Percentiles rank a stretch among this genome's conserved stretches.
Evolutionary conservation across 2,797 vertebrate species (phyloP).

Genomic region (Sebastes goodei): DNA sequence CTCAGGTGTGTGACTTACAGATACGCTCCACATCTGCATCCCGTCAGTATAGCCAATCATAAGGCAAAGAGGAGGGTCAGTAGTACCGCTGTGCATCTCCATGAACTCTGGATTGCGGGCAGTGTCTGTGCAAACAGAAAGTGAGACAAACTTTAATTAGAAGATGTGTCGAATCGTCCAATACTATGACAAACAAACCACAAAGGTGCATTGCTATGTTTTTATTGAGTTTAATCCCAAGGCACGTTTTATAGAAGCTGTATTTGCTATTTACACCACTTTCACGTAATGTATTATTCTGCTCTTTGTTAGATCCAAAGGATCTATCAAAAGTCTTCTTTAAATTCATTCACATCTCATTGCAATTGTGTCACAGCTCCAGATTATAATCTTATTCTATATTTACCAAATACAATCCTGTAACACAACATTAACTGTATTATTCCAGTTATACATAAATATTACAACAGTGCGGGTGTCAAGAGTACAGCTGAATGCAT

Average conservation of each 20-base stretch:
- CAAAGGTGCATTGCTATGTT: background rate
- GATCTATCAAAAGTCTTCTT: background rate
- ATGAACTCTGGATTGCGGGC: constrained; percentile 93
- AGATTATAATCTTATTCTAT: background rate
- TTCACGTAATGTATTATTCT: background rate
- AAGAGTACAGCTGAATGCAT: background rate
- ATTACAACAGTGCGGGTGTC: background rate
- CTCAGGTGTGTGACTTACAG: constrained; percentile 84
- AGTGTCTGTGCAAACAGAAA: constrained; percentile 81
- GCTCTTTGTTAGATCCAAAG: background rate
- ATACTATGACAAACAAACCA: background rate
- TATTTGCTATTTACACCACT: background rate
- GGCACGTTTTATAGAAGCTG: background rate
- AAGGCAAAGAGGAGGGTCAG: constrained; percentile 92
- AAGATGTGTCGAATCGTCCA: background rate
- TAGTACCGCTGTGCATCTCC: constrained; percentile 91
- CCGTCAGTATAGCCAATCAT: constrained; percentile 96
- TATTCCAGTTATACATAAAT: background rate
- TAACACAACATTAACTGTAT: background rate
- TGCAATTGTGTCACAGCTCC: background rate
- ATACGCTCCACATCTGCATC: constrained; percentile 97
- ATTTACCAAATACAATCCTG: background rate
- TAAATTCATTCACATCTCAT: background rate
- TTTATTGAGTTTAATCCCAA: background rate
- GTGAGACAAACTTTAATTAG: background rate